Evolutionary conservation across 1,140 invertebrate species (phyloP).

Genomic region (Dendroctonus ponderosae): DNA sequence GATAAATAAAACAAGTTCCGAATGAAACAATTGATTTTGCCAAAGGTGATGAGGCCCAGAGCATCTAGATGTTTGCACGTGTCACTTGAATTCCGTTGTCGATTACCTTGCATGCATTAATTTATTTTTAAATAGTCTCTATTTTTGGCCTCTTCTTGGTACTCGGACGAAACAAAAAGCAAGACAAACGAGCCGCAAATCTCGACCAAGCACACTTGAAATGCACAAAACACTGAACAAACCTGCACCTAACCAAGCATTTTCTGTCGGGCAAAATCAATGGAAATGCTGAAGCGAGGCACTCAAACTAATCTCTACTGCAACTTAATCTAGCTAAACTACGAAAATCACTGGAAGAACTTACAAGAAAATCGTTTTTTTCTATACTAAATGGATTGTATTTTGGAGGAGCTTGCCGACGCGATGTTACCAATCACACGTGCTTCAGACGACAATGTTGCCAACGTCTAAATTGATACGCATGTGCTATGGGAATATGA

Average conservation of each 20-base stretch:
- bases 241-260: constrained; percentile 20
- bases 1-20: too few relatives aligned
- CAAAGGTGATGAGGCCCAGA: too few relatives aligned
- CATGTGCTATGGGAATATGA: constrained; percentile 2
- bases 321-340: too few relatives aligned
- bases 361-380: constrained; percentile 38
- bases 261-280: not conserved
- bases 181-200: too few relatives aligned
- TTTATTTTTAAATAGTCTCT: too few relatives aligned
- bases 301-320: too few relatives aligned
- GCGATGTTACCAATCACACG: constrained; percentile 37
- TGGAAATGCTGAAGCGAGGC: not conserved
- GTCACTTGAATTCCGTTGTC: too few relatives aligned
- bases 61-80: too few relatives aligned
- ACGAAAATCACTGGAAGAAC: constrained; percentile 18
- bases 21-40: too few relatives aligned
- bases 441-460: constrained; percentile 47
- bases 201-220: not conserved
- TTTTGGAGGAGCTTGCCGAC: constrained; percentile 36
- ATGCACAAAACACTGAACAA: constrained; percentile 17
- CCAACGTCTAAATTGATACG: constrained; percentile 29
- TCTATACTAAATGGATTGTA: constrained; percentile 29
- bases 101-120: too few relatives aligned
- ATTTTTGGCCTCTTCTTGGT: too few relatives aligned
- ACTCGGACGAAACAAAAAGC: too few relatives aligned